These are phyloP conservation scores for Balearica regulorum DNA, from an alignment of 2,797 vertebrate genomes.

Conservation along the genomic window DNA sequence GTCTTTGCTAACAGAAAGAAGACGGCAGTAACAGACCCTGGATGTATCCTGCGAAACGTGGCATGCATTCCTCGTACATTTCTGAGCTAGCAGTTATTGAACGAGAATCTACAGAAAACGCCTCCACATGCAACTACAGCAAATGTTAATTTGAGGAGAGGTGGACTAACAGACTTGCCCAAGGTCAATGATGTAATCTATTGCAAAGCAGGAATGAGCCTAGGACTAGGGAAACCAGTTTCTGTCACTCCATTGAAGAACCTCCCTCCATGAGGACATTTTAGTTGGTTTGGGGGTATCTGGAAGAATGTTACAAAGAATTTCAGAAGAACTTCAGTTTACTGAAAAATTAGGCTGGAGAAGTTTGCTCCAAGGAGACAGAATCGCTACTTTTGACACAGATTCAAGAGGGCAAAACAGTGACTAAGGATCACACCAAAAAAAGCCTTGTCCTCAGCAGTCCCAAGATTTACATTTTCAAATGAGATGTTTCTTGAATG, in stretches of 20 bases:
- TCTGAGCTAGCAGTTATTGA: neutral
- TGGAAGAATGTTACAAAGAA: neutral
- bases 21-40: neutral
- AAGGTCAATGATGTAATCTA: constrained; percentile 30
- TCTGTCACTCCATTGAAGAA: neutral
- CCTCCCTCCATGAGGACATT: neutral
- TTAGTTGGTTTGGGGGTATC: neutral
- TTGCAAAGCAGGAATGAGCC: constrained; percentile 17
- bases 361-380: neutral
- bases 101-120: neutral
- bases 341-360: neutral
- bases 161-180: constrained; percentile 30
- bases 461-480: neutral
- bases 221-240: constrained; percentile 47
- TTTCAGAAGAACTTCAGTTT: neutral
- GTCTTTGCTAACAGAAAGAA: neutral
- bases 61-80: neutral
- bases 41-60: neutral
- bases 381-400: neutral
- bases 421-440: neutral
- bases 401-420: neutral
- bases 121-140: neutral
- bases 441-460: neutral
- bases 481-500: neutral
- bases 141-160: constrained; percentile 19